Conservation (phyloP, 64 coral and sea anemone genomes). For the Stichodactyla helianthus region DNA sequence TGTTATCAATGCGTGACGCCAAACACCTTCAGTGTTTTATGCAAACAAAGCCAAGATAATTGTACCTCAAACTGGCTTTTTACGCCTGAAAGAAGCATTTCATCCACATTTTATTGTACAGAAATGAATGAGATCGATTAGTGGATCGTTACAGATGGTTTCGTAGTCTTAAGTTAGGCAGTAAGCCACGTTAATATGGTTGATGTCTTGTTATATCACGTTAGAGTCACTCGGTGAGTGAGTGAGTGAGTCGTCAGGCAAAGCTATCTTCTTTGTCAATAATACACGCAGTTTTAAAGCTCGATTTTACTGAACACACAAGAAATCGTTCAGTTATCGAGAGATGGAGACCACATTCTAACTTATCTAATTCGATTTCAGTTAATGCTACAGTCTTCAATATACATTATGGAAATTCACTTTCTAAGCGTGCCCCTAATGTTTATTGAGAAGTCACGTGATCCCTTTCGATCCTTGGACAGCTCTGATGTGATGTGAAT, state of each 20-base stretch:
- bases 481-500: background rate
- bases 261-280: slow-evolving; percentile 7
- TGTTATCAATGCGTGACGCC: slow-evolving; percentile 9
- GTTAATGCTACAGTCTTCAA: background rate
- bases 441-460: background rate
- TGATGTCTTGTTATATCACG: background rate
- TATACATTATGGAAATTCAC: background rate
- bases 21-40: background rate
- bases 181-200: background rate
- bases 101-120: background rate
- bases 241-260: background rate
- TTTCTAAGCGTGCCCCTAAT: background rate
- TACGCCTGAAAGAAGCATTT: background rate
- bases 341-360: no score
- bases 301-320: background rate
- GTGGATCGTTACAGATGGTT: background rate
- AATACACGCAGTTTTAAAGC: background rate
- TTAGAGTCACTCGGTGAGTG: background rate
- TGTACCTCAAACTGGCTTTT: background rate
- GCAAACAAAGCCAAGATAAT: background rate
- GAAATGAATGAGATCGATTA: background rate
- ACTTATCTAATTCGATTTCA: background rate
- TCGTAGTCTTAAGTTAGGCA: background rate
- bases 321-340: no score
- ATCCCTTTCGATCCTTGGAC: background rate